These are phyloP conservation scores for Pseudolaguvia tuberculata DNA, from an alignment of 2,113 vertebrate genomes.

Conservation along the genomic window DNA sequence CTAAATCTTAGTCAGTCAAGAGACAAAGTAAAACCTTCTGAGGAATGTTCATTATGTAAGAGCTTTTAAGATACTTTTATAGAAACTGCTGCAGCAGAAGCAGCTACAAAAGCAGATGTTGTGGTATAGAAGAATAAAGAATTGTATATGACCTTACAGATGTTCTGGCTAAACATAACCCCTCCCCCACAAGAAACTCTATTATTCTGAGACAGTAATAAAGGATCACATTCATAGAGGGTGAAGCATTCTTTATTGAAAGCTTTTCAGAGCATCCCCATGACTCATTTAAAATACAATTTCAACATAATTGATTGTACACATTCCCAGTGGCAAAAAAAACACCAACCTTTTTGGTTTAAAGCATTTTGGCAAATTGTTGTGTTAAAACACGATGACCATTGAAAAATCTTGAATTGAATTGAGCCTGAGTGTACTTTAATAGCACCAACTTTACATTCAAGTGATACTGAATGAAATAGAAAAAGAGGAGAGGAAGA, in stretches of 20 bases:
- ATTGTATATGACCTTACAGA: not conserved
- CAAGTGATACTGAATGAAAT: slow-evolving; percentile 36
- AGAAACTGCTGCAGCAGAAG: not conserved
- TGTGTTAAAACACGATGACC: slow-evolving; percentile 18
- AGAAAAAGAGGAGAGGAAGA: not conserved
- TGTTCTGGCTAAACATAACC: not conserved
- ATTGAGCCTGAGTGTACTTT: slow-evolving; percentile 42
- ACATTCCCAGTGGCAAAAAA: slow-evolving; percentile 39
- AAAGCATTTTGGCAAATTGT: not conserved
- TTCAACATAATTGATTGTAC: slow-evolving; percentile 23
- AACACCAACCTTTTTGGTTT: not conserved
- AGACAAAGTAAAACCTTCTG: not conserved
- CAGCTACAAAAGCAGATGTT: not conserved
- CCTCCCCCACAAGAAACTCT: not conserved
- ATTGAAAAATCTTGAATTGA: slow-evolving; percentile 26
- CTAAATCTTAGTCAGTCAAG: not conserved
- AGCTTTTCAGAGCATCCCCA: slow-evolving; percentile 54
- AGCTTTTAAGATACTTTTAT: not conserved
- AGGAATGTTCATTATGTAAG: not conserved
- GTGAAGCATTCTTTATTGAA: slow-evolving; percentile 73
- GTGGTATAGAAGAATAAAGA: not conserved
- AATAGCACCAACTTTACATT: slow-evolving; percentile 53
- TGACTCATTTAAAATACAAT: slow-evolving; percentile 38
- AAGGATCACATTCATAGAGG: slow-evolving; percentile 21
- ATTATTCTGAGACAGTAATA: not conserved